Base-by-base conservation (phyloP, 1,140 invertebrate genomes). In the Rhyacophila brunnea region DNA sequence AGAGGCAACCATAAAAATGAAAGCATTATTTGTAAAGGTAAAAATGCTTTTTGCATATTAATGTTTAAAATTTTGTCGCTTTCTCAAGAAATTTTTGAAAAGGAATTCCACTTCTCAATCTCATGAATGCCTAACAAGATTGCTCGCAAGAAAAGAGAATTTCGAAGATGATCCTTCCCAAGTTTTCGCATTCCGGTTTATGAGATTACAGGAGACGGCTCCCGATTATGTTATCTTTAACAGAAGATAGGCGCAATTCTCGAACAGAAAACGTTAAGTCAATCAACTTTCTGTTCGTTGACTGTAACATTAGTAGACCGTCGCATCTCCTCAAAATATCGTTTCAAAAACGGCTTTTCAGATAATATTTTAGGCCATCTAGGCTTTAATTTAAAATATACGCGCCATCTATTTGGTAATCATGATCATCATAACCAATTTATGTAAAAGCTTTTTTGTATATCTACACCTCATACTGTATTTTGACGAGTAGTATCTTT, bases 141-240 rank as follows among this genome's bases (percentile, higher is more conserved):
- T 55, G 36, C 28, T 19, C 23, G 13, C 36, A 36, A 19, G 17
- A 57, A 57, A 18, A 40, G 19, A 6, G 40, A 49, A 57, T 43
- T 40, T 42, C n/a, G 42, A 48, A 49, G 35, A 48, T 46, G 19
- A 20, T 34, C 35, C 17, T 20, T 20, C 23, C 35, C 13, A 52
- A 62, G 32, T 52, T 58, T 62, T 42, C 20, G 23, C 36, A 40
- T 44, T 51, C 35, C 19, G 34, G 53, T 34, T 62, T 57, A 62
- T 42, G 40, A 43, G 54, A 62, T 58, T 52, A 62, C 15, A 14
- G 60, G 28, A 15, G 28, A 48, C 34, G 50, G 58, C 57, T 52
- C 47, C 54, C 53, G 44, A 58, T 62, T 51, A 57, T 14, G 54
- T 48, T 57, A 57, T 62, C 54, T 57, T 44, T 18, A 40, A 51